Conservation (phyloP, 2,888 invertebrate species). For the Drosophila rubida region DNA sequence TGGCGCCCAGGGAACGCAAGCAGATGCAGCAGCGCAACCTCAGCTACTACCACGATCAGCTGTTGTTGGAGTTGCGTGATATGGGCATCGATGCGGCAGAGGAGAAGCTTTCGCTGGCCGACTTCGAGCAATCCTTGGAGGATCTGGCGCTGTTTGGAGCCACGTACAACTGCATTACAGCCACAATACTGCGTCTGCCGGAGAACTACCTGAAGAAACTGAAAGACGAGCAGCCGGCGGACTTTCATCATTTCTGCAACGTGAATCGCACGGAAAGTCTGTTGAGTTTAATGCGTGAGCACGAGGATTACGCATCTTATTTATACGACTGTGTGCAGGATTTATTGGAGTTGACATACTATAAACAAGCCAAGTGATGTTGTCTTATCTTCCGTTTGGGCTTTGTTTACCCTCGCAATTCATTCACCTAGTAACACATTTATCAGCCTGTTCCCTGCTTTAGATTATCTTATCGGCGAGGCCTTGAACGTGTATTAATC, state of each 20-base stretch:
- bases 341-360: slow-evolving; percentile 70
- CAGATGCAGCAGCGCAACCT: slow-evolving; percentile 50
- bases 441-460: slow-evolving; percentile 35
- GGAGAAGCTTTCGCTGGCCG: slow-evolving; percentile 75
- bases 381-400: slow-evolving; percentile 14
- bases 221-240: slow-evolving; percentile 75
- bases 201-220: slow-evolving; percentile 81
- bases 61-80: slow-evolving; percentile 71
- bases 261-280: slow-evolving; percentile 71
- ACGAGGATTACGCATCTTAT: slow-evolving; percentile 61
- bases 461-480: slow-evolving; percentile 43
- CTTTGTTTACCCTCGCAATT: background rate
- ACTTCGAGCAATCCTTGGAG: slow-evolving; percentile 81
- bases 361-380: slow-evolving; percentile 33
- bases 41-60: slow-evolving; percentile 63
- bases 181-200: slow-evolving; percentile 80
- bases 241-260: slow-evolving; percentile 83
- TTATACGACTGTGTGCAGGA: slow-evolving; percentile 76
- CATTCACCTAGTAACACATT: slow-evolving; percentile 32
- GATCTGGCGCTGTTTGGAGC: slow-evolving; percentile 82
- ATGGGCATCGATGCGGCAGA: slow-evolving; percentile 72
- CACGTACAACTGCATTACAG: slow-evolving; percentile 82
- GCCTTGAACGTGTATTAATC: background rate
- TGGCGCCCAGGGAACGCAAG: slow-evolving; percentile 59
- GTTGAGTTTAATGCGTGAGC: slow-evolving; percentile 54